Base-by-base conservation (phyloP, 2,888 invertebrate species). In the Silvanus unidentatus region DNA sequence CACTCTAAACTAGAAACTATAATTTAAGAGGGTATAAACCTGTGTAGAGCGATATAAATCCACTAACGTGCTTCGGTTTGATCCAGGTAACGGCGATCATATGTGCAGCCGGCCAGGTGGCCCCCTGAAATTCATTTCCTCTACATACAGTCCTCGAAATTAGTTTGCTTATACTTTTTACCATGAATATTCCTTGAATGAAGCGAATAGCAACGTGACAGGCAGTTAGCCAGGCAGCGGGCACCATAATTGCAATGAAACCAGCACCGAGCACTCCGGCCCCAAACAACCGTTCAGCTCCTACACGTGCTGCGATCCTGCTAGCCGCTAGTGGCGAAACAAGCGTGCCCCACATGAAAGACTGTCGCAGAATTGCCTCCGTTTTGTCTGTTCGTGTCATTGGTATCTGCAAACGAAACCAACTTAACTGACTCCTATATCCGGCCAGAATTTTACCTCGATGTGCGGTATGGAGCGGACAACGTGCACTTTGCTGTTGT, bases 71-170 rank as follows among this genome's bases (percentile, higher is more conserved):
- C 47, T 73, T 75, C 29, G 76, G 75, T 60, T 77, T 75, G 52
- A 77, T 77, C 78, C 78, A 78, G 16, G 77, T 77, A 52, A 77
- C 77, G 48, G 77, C 78, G 14, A 78, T 62, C 75, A 77, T 77
- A 52, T 78, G 78, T 40, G 77, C 77, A 10, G 77, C 77, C 12
- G 78, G 78, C 77, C 77, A 78, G 9, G 76, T 77, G 10, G 77
- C 77, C 32, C 77, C 77, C 78, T 77, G 43, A 44, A 63, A 55
- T 3, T n/a, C 4, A 32, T 5, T 12, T 5, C 5, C 13, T 8
- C 32, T n/a, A 32, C 5, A 32, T 22, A 22, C 22, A 22, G 32
- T 5, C 5, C 6, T 3, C 4, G 32, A 32, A 12, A 32, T 32
- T 5, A 5, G 3, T 12, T 32, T 12, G 13, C n/a, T 9, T 32